A percentile compares a stretch with the other conserved stretches of the same genome.
These are phyloP conservation scores for Leucoraja erinaceus DNA, from an alignment of 2,113 vertebrate genomes.

Conservation along the genomic window DNA sequence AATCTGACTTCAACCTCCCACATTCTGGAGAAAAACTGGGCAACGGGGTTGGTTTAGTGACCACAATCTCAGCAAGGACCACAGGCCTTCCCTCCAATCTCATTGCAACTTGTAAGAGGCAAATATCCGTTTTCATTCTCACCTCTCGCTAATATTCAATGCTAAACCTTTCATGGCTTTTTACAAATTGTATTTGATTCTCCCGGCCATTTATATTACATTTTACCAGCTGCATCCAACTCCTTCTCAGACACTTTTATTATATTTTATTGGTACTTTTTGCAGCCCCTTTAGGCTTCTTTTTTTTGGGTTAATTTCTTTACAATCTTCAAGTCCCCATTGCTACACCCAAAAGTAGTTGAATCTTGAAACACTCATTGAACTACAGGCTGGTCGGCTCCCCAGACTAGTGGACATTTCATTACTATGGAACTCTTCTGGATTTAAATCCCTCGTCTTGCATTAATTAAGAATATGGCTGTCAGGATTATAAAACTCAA, in stretches of 20 bases:
- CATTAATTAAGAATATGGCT: background rate
- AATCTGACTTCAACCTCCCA: too few relatives aligned
- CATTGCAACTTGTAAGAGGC: background rate
- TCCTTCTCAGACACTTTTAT: background rate
- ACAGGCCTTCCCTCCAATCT: too few relatives aligned
- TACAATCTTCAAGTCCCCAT: background rate
- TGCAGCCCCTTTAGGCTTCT: background rate
- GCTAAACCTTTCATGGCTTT: too few relatives aligned
- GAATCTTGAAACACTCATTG: background rate
- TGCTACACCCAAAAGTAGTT: too few relatives aligned
- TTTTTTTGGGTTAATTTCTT: background rate
- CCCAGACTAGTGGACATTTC: background rate
- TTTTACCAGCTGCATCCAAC: conserved; percentile 8
- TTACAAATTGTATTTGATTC: conserved; percentile 5
- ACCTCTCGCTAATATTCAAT: conserved; percentile 15
- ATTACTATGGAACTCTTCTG: background rate
- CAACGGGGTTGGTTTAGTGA: background rate
- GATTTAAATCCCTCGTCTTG: background rate
- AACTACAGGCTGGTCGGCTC: too few relatives aligned
- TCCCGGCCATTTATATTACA: conserved; percentile 27
- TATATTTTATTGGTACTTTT: conserved; percentile 18
- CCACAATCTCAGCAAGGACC: background rate
- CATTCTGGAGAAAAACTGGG: too few relatives aligned
- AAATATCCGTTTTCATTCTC: conserved; percentile 25
- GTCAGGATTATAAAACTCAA: background rate